These are phyloP conservation scores for Drosophila kikkawai DNA, from an alignment of 1,140 invertebrate species.

Conservation along the genomic window DNA sequence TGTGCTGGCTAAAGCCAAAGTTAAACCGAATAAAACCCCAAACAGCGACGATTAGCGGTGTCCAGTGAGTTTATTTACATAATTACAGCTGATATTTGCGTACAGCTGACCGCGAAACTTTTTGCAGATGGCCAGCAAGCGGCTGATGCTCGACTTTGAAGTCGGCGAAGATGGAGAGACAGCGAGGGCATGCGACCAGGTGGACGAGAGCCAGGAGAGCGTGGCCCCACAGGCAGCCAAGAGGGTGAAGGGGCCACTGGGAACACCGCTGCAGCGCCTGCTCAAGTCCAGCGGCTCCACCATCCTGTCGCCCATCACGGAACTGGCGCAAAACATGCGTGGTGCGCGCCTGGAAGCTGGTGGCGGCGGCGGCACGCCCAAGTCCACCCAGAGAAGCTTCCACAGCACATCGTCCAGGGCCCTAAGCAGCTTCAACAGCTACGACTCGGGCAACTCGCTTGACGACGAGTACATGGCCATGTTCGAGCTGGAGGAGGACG, in stretches of 20 bases:
- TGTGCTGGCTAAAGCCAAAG: neutral
- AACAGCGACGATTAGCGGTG: neutral
- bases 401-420: constrained; percentile 81
- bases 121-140: constrained; percentile 47
- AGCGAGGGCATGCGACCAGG: neutral
- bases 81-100: constrained; percentile 22
- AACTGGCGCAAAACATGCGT: constrained; percentile 56
- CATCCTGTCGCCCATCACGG: constrained; percentile 64
- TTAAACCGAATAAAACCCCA: neutral
- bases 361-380: constrained; percentile 52
- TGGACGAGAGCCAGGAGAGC: constrained; percentile 3
- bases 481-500: constrained; percentile 86
- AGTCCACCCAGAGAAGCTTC: constrained; percentile 61
- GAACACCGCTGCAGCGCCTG: constrained; percentile 57
- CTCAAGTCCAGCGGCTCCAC: constrained; percentile 36
- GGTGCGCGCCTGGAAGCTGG: constrained; percentile 28
- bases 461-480: constrained; percentile 90
- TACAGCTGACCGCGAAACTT: constrained; percentile 29
- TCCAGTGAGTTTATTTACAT: constrained; percentile 2
- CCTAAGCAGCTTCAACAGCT: constrained; percentile 78
- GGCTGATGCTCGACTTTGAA: constrained; percentile 40
- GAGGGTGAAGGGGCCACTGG: constrained; percentile 19
- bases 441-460: constrained; percentile 86
- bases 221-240: constrained; percentile 17
- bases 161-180: constrained; percentile 1